A percentile compares a stretch with the other conserved stretches of the same genome.
These are phyloP conservation scores for Himalopsyche phryganea DNA, from an alignment of 1,140 invertebrate species.

Conservation along the genomic window DNA sequence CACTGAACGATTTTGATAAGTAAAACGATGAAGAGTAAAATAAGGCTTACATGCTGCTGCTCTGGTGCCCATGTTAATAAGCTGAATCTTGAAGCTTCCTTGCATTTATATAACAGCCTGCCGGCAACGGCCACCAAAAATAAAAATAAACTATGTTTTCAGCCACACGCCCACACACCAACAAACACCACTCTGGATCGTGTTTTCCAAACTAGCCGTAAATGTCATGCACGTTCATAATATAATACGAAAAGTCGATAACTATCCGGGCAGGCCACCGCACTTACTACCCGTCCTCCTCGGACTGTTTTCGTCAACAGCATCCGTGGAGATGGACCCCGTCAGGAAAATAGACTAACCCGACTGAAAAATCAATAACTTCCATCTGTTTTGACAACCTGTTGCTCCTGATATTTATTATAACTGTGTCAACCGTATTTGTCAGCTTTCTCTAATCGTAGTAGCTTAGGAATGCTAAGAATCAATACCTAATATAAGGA, in stretches of 20 bases:
- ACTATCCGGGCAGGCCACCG: neutral
- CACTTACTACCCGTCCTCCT: neutral
- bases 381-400: neutral
- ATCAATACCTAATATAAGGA: too few species aligned
- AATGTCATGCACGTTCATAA: neutral
- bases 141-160: conserved; percentile 5
- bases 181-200: neutral
- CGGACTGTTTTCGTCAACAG: neutral
- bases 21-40: too few species aligned
- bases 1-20: too few species aligned
- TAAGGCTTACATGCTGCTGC: conserved; percentile 66
- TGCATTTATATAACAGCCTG: conserved; percentile 43
- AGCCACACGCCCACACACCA: neutral
- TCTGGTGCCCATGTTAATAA: conserved; percentile 70
- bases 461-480: too few species aligned
- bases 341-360: neutral
- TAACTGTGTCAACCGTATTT: too few species aligned
- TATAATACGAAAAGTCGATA: neutral
- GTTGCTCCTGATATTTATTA: neutral
- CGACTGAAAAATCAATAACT: conserved; percentile 10
- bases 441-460: too few species aligned
- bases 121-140: conserved; percentile 16
- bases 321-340: neutral
- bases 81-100: conserved; percentile 60
- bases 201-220: neutral